Percentiles rank a stretch among this genome's conserved stretches.
Evolutionary conservation across 2,113 vertebrate genomes (phyloP).

Genomic region (Psephotus haematonotus): DNA sequence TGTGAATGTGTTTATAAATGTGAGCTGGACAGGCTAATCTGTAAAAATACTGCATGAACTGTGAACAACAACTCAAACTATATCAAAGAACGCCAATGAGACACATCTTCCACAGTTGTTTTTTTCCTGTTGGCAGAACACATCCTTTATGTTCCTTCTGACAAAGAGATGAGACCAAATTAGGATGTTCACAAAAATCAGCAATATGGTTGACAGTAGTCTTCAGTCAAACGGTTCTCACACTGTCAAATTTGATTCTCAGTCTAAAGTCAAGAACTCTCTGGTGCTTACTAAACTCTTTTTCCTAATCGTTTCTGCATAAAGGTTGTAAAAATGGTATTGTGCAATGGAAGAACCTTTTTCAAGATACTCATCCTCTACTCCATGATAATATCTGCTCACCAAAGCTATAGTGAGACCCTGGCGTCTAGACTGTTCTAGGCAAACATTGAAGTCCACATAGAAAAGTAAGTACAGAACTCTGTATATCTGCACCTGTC

Average conservation of each 20-base stretch:
- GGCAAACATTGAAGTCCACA: not conserved
- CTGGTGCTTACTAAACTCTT: not conserved
- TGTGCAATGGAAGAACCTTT: not conserved
- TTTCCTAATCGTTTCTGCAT: not conserved
- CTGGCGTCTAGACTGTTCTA: not conserved
- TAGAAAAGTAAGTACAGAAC: not conserved
- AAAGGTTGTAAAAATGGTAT: not conserved
- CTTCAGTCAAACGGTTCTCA: not conserved
- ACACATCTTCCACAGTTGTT: not conserved
- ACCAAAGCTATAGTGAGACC: not conserved
- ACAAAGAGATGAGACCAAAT: not conserved
- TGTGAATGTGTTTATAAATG: not conserved
- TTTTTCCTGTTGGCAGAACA: not conserved
- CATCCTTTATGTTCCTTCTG: not conserved
- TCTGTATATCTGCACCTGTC: not conserved
- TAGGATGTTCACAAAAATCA: not conserved
- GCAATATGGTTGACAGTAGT: not conserved
- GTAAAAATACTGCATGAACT: not conserved
- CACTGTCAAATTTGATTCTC: not conserved
- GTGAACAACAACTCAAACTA: not conserved
- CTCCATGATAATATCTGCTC: not conserved
- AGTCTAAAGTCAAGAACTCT: not conserved
- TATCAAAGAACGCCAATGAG: not conserved
- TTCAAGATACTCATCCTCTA: not conserved
- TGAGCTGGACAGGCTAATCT: not conserved